These are phyloP conservation scores for Drosophila gunungcola DNA, from an alignment of 1,140 invertebrate species.

Conservation along the genomic window DNA sequence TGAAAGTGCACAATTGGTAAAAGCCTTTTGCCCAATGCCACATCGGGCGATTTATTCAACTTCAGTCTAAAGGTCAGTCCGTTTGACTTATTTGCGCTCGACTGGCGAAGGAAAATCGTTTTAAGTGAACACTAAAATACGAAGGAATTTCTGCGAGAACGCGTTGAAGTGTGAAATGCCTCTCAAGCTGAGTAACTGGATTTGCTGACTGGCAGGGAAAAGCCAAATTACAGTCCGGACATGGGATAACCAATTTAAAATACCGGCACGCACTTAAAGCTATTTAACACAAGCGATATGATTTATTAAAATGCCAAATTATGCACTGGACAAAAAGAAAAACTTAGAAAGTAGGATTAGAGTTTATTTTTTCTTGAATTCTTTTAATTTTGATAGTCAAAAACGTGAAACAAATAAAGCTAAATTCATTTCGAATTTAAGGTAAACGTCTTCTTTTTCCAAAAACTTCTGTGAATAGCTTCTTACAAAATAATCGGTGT, in stretches of 20 bases:
- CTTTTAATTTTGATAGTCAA: too few species aligned
- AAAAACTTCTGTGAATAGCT: too few species aligned
- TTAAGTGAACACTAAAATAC: constrained; percentile 23
- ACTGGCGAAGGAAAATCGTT: constrained; percentile 48
- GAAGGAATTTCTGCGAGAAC: constrained; percentile 36
- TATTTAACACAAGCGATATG: neutral
- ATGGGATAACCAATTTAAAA: neutral
- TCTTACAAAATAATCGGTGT: too few species aligned
- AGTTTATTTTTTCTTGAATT: too few species aligned
- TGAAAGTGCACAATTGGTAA: constrained; percentile 32
- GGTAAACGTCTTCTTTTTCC: too few species aligned
- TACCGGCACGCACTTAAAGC: constrained; percentile 7
- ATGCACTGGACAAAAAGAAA: too few species aligned
- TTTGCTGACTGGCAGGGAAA: constrained; percentile 20
- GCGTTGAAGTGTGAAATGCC: constrained; percentile 52
- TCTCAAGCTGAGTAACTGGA: constrained; percentile 41
- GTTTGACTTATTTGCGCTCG: constrained; percentile 29
- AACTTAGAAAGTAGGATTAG: neutral
- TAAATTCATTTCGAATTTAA: too few species aligned
- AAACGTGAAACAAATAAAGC: too few species aligned
- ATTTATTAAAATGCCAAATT: constrained; percentile 9
- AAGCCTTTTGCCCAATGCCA: neutral
- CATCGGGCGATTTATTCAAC: constrained; percentile 41
- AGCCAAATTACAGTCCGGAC: constrained; percentile 11
- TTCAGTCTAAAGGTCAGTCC: constrained; percentile 34